Evolutionary conservation across 2,113 vertebrate genomes (phyloP), one percentile per base, ranked within the genome.

Genomic region (Lipotes vexillifer): DNA sequence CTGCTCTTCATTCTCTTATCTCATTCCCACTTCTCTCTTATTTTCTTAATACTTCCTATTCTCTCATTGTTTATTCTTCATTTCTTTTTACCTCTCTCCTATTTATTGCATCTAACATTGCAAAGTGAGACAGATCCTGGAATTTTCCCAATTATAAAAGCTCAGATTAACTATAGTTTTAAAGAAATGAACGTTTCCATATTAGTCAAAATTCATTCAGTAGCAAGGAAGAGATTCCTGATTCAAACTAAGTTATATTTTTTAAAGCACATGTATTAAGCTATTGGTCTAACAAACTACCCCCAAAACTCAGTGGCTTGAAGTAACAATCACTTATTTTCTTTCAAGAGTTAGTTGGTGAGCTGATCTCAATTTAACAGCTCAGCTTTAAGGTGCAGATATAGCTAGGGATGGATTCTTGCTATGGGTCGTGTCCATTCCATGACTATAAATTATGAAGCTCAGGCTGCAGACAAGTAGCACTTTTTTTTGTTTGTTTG

Each of bases 241-340:
- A 65, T 55, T 91, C 10, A 83, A 74, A 90, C 3, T 57, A 75
- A 55, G 63, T 31, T 93, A 77, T 5, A 75, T 44, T 90, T 94
- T 85, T 4, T 55, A 78, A 88, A 46, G 38, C 15, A 7, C 17
- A n/a, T 44, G 38, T 46, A 33, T 92, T 36, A 15, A 89, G 33
- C 0, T 63, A 59, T n/a, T 65, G 17, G 3, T 49, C 13, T 46
- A 55, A 80, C 18, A 66, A 93, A 65, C 8, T 6, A 69, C 29
- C 6, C 15, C 3, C 21, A 27, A 78, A 93, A 78, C 20, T 90
- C 36, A 80, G 20, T 36, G 38, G 2, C 17, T 84, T 88, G 80
- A 52, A 95, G 17, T 89, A 80, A 83, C 17, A 71, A 69, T 44
- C 49, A 92, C 74, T 84, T 87, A 65, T 90, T 96, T 90, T 93